Percentiles rank a stretch among this genome's conserved stretches.
These are phyloP conservation scores for Leptobrachium ailaonicum DNA, from an alignment of 2,113 vertebrate genomes.

Conservation along the genomic window DNA sequence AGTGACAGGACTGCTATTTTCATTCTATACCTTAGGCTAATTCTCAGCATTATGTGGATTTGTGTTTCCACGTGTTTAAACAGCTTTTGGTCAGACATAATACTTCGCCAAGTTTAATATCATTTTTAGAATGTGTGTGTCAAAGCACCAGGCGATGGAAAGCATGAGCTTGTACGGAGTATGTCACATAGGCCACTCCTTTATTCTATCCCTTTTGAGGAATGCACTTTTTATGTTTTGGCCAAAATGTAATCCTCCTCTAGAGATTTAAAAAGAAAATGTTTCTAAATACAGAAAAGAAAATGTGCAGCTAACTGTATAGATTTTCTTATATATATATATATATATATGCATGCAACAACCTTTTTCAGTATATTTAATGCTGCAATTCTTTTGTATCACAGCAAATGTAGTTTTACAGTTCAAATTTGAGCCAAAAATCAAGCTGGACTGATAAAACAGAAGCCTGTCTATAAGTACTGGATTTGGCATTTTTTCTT, in stretches of 20 bases:
- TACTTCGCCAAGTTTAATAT: not conserved
- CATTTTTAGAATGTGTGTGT: not conserved
- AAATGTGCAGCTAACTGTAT: too few species aligned
- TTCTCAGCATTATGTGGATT: slow-evolving; percentile 27
- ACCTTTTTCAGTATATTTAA: too few species aligned
- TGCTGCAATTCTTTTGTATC: too few species aligned
- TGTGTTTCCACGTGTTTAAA: slow-evolving; percentile 34
- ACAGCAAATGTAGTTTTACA: too few species aligned
- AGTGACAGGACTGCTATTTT: slow-evolving; percentile 24
- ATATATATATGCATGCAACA: too few species aligned
- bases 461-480: too few species aligned
- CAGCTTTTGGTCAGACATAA: slow-evolving; percentile 28
- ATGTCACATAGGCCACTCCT: not conserved
- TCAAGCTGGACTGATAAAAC: too few species aligned
- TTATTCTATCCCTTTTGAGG: not conserved
- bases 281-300: too few species aligned
- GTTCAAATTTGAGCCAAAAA: too few species aligned
- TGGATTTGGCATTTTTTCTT: too few species aligned
- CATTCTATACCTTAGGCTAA: slow-evolving; percentile 35
- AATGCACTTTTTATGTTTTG: not conserved
- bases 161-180: not conserved
- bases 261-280: not conserved
- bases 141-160: not conserved
- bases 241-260: not conserved
- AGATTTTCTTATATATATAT: too few species aligned